A percentile compares a stretch with the other conserved stretches of the same genome.
These are phyloP conservation scores for Furcula furcula DNA, from an alignment of 2,888 invertebrate genomes.

Conservation along the genomic window DNA sequence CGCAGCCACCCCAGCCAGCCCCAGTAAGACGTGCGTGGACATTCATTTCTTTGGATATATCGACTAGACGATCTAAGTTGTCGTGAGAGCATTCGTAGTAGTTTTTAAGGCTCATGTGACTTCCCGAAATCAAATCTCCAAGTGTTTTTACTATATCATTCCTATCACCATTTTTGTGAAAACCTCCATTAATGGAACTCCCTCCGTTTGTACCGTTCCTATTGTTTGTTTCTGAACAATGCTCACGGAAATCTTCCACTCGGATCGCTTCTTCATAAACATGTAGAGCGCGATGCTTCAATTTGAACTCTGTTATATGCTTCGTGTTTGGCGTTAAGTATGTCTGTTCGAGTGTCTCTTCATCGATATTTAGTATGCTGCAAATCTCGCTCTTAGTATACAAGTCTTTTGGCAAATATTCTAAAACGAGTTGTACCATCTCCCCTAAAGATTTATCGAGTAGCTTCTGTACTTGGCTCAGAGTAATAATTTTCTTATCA, in stretches of 20 bases:
- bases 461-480: slow-evolving; percentile 88
- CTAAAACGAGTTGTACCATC: slow-evolving; percentile 86
- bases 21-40: slow-evolving; percentile 97
- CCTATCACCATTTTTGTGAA: slow-evolving; percentile 28
- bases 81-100: slow-evolving; percentile 97
- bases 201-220: slow-evolving; percentile 29
- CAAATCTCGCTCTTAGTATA: slow-evolving; percentile 88
- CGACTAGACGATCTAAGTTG: slow-evolving; percentile 91
- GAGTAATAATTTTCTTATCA: slow-evolving; percentile 85
- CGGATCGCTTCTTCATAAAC: slow-evolving; percentile 95
- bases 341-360: slow-evolving; percentile 81
- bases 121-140: slow-evolving; percentile 92
- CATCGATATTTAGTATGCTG: slow-evolving; percentile 78
- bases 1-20: slow-evolving; percentile 99
- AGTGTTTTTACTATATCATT: slow-evolving; percentile 78
- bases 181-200: slow-evolving; percentile 23
- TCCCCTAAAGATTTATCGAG: slow-evolving; percentile 84
- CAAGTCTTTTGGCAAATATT: slow-evolving; percentile 83
- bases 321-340: slow-evolving; percentile 78
- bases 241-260: slow-evolving; percentile 88
- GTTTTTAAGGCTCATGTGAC: slow-evolving; percentile 92
- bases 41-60: slow-evolving; percentile 85
- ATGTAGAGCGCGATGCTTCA: slow-evolving; percentile 93
- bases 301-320: slow-evolving; percentile 87
- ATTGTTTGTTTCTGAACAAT: slow-evolving; percentile 74